phyloP scores from a whole-genome alignment of 92 coral and sea anemone genomes.

The Paramuricea clavata region DNA sequence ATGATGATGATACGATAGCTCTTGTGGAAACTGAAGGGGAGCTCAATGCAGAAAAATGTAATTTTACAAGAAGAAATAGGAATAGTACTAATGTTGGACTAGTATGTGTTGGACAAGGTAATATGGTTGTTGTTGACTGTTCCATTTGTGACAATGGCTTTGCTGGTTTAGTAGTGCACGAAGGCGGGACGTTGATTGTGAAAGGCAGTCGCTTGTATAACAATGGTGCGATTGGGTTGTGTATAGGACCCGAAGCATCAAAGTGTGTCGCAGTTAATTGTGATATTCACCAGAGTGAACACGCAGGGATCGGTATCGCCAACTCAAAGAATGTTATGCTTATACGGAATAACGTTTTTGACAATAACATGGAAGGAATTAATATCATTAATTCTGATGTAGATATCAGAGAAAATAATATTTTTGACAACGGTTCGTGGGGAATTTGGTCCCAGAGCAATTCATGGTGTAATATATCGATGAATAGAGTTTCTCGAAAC shows the following conservation, averaged over 20 bases:
- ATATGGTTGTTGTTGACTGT: not conserved
- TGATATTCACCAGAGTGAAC: not conserved
- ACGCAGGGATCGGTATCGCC: not conserved
- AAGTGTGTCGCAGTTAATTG: not conserved
- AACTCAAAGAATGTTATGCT: not conserved
- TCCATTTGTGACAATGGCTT: not conserved
- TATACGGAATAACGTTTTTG: not conserved
- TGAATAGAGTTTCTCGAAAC: not conserved
- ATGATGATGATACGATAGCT: not conserved
- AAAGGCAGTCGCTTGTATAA: not conserved
- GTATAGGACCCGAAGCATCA: not conserved
- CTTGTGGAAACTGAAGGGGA: not conserved
- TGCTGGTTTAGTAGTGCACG: not conserved
- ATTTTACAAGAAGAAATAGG: not conserved
- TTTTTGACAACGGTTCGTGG: not conserved
- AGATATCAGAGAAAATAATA: not conserved
- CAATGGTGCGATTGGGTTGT: not conserved
- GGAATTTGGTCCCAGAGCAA: not conserved
- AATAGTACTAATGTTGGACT: not conserved
- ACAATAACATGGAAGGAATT: not conserved
- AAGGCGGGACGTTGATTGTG: not conserved
- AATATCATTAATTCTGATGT: slow-evolving; percentile 15
- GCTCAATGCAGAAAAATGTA: not conserved
- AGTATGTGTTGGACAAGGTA: not conserved
- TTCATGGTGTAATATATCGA: slow-evolving; percentile 15